Evolutionary conservation across 2,888 invertebrate genomes (phyloP).

Genomic region (Stenurella melanura): DNA sequence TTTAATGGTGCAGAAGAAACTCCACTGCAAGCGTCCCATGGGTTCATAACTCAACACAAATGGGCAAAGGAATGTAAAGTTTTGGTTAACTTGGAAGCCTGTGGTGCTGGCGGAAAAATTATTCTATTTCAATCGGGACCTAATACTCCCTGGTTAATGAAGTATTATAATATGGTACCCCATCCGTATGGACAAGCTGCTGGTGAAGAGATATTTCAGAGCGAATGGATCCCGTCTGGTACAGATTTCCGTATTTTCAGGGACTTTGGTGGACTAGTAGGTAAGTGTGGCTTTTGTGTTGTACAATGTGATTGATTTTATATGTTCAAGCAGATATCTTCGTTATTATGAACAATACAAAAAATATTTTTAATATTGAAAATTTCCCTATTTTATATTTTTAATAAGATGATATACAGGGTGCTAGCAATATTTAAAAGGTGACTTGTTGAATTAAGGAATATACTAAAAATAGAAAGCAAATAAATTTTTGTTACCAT

Average conservation of each 20-base stretch:
- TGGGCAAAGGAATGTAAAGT: slow-evolving; percentile 85
- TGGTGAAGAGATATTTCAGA: slow-evolving; percentile 81
- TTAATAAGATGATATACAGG: no score
- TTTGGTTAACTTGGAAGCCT: slow-evolving; percentile 93
- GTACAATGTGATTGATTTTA: no score
- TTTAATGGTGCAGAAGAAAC: slow-evolving; percentile 87
- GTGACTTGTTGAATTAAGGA: no score
- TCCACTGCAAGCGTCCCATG: slow-evolving; percentile 78
- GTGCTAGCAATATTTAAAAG: no score
- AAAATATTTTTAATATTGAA: no score
- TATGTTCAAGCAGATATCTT: no score
- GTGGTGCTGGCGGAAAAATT: slow-evolving; percentile 94
- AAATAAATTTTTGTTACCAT: no score
- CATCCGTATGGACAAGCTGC: slow-evolving; percentile 78
- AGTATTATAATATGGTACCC: slow-evolving; percentile 74
- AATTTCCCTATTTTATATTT: no score
- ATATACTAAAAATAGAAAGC: no score
- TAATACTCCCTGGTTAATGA: slow-evolving; percentile 80
- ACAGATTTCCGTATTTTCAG: slow-evolving; percentile 88
- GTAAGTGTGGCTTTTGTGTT: slow-evolving; percentile 66
- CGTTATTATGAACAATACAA: no score
- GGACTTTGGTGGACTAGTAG: slow-evolving; percentile 82
- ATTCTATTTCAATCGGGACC: slow-evolving; percentile 93
- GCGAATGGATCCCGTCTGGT: slow-evolving; percentile 84
- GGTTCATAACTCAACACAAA: slow-evolving; percentile 82